Percentiles rank a stretch among this genome's conserved stretches.
These are phyloP conservation scores for Knipowitschia caucasica DNA, from an alignment of 2,797 vertebrate genomes.

Conservation along the genomic window DNA sequence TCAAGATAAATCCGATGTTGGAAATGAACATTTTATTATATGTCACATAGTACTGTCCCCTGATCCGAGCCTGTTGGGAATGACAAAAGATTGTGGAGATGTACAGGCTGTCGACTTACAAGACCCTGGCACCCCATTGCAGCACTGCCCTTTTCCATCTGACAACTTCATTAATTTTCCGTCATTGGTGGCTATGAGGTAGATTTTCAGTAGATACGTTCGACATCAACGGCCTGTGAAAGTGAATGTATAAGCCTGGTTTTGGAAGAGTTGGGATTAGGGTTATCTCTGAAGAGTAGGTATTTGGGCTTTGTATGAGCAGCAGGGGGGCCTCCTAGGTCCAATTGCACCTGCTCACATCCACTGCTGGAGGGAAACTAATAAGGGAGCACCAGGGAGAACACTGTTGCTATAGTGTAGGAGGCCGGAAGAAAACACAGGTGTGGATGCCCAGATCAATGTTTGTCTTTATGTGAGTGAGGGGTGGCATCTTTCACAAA, in stretches of 20 bases:
- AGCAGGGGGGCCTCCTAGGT: constrained; percentile 47
- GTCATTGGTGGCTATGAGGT: constrained; percentile 44
- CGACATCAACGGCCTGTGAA: constrained; percentile 50
- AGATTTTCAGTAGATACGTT: constrained; percentile 65
- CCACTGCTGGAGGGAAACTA: constrained; percentile 47
- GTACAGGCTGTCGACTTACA: constrained; percentile 51
- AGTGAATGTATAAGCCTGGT: constrained; percentile 49
- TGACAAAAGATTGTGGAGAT: constrained; percentile 48
- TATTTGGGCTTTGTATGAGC: constrained; percentile 53
- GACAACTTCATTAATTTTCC: constrained; percentile 70
- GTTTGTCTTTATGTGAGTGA: constrained; percentile 11
- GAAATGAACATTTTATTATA: constrained; percentile 68
- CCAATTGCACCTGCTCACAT: constrained; percentile 56
- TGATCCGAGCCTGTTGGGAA: constrained; percentile 57
- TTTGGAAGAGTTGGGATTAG: constrained; percentile 22
- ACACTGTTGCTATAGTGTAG: constrained; percentile 48
- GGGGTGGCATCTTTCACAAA: constrained; percentile 15
- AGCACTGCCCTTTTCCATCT: constrained; percentile 59
- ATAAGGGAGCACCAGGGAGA: constrained; percentile 53
- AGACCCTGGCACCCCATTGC: constrained; percentile 54
- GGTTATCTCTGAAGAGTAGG: too few species aligned
- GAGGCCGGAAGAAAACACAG: constrained; percentile 51
- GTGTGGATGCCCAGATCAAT: constrained; percentile 16
- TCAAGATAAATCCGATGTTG: constrained; percentile 72
- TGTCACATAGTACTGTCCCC: constrained; percentile 49